Base-by-base conservation (phyloP, 2,888 invertebrate species). In the Cheiracanthium punctorium region DNA sequence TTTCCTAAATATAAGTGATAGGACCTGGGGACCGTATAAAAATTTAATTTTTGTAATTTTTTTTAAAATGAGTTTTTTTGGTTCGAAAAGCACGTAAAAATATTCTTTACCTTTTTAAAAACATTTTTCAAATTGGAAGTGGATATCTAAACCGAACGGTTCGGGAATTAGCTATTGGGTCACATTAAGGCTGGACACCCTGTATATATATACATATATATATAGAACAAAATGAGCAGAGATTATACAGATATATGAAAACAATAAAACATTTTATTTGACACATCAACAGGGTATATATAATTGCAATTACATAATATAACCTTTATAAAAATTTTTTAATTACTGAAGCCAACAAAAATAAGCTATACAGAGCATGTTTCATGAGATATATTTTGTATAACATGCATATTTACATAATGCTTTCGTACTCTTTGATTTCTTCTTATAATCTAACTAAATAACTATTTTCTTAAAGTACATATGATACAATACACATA, bases 211-310 rank as follows among this genome's bases (percentile, higher is more conserved):
- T n/a, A n/a, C n/a, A n/a, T n/a, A n/a, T n/a, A n/a, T n/a, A n/a
- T n/a, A n/a, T n/a, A n/a, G n/a, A n/a, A n/a, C n/a, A n/a, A n/a
- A n/a, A n/a, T n/a, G n/a, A n/a, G n/a, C n/a, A n/a, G n/a, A n/a
- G n/a, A n/a, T n/a, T n/a, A 37, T 37, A 37, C 4, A 37, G 37
- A 37, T 48, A 14, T 77, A 84, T 84, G 77, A 84, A 84, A 84
- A 84, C 82, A 77, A 84, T 84, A 84, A 84, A 84, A 84, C 76
- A 84, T 76, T 84, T 84, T 77, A 77, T 84, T 77, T 77, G 73
- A 84, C 67, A 84, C 82, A 84, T 84, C 77, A 84, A 84, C 82
- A 84, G 82, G 82, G 73, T 77, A 37, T 37, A 37, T 37, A 37
- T 37, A 84, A 84, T 69, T 84, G 82, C 82, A 82, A 76, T 48